A percentile compares a stretch with the other conserved stretches of the same genome.
Evolutionary conservation across 2,888 invertebrate genomes (phyloP).

Genomic region (Stomorhina lunata): DNA sequence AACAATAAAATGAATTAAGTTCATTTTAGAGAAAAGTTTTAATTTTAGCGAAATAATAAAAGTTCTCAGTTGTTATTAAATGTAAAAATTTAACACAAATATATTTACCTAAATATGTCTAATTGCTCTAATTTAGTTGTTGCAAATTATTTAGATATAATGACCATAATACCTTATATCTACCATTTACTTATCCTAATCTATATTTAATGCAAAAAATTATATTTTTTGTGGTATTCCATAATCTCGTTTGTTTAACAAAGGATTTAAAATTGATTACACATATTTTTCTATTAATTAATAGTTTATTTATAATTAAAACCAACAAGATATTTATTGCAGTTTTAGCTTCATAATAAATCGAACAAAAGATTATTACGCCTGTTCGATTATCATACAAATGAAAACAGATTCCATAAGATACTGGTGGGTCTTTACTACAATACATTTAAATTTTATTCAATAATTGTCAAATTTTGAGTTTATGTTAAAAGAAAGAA

Average conservation of each 20-base stretch:
- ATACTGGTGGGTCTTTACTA: too few species aligned
- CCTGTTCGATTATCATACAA: too few species aligned
- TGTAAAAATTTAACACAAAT: background rate
- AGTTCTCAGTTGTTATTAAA: too few species aligned
- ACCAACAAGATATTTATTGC: too few species aligned
- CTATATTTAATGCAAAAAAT: background rate
- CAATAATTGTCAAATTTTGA: too few species aligned
- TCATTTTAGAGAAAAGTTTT: too few species aligned
- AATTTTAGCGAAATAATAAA: too few species aligned
- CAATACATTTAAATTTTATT: too few species aligned
- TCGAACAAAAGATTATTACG: too few species aligned
- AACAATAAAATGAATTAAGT: too few species aligned
- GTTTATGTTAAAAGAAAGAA: too few species aligned
- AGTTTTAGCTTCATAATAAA: background rate
- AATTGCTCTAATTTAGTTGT: background rate
- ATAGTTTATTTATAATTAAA: slow-evolving; percentile 33
- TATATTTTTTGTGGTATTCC: background rate
- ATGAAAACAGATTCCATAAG: too few species aligned
- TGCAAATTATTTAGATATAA: background rate
- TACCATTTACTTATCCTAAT: background rate
- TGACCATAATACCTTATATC: slow-evolving; percentile 6
- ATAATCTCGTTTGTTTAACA: slow-evolving; percentile 29
- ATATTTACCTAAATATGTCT: background rate
- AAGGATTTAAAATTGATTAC: slow-evolving; percentile 31
- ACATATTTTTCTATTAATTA: slow-evolving; percentile 41